Evolutionary conservation across 2,888 invertebrate species (phyloP), one percentile per base, ranked within the genome.

Genomic region (Hofmannophila pseudospretella): DNA sequence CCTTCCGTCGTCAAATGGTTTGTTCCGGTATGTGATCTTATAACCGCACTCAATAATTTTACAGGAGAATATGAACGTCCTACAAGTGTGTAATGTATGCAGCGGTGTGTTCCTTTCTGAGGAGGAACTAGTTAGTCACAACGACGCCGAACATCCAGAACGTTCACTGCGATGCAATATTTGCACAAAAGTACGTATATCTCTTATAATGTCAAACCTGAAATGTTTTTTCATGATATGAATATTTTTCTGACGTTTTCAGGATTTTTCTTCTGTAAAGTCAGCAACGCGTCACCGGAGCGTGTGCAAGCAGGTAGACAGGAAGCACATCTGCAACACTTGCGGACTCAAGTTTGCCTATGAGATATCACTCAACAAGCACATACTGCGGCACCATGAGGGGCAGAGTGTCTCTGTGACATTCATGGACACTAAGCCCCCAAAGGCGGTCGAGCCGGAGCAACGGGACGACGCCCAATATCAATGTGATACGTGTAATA

Each of bases 401-500:
- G 87, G 87, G 0, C 75, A 85, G 42, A 74, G 74, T 23, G 86
- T 86, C 1, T 79, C 80, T 0, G 74, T 84, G 0, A 71, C 74
- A 9, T 84, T 84, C 44, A 67, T 78, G 35, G 76, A 75, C 33
- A 56, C 63, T 1, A 58, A 61, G 31, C 29, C 26, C 2, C 31
- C 25, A 7, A 29, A 28, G 4, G n/a, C 13, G 14, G 13, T 5
- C 9, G 9, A 20, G 7, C 5, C 20, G 4, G 20, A 12, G 9
- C n/a, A 5, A 1, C 27, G 8, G 28, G 20, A 19, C 8, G 12
- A 20, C 12, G 12, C 14, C 7, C 76, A 77, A 34, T 79, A 82
- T 47, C 84, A 89, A 31, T 93, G 92, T 60, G 86, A 88, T 19
- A 88, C 88, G 3, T 93, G 93, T 54, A 89, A 88, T 19, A 90